Conservation (phyloP, 1,140 invertebrate species). For the Scaptodrosophila lebanonensis region DNA sequence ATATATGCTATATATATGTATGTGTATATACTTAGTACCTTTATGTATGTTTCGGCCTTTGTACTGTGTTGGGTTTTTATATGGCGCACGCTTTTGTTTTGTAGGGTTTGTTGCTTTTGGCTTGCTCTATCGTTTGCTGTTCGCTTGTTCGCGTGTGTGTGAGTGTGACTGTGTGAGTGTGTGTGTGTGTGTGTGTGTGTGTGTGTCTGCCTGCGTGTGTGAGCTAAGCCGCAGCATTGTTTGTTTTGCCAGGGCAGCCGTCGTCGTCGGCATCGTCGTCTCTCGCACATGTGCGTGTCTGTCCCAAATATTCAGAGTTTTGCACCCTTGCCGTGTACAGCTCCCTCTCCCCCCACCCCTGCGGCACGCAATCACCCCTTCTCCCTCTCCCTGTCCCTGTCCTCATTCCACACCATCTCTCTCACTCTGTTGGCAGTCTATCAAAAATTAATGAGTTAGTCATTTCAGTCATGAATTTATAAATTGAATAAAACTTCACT, state of each 20-base stretch:
- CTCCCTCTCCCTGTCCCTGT: background rate
- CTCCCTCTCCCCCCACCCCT: conserved; percentile 4
- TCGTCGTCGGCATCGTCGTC: no score
- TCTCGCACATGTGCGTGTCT: conserved; percentile 26
- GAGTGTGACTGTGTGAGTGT: conserved; percentile 1
- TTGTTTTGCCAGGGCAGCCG: conserved; percentile 40
- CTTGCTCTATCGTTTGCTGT: no score
- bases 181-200: background rate
- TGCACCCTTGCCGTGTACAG: conserved; percentile 35
- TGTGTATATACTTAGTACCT: conserved; percentile 1
- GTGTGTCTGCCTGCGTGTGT: conserved; percentile 31
- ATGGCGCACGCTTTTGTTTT: conserved; percentile 2
- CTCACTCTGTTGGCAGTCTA: conserved; percentile 24
- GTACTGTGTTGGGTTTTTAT: conserved; percentile 1
- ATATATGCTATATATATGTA: conserved; percentile 11
- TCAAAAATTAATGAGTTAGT: conserved; percentile 75
- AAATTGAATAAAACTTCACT: conserved; percentile 70
- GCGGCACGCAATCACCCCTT: background rate
- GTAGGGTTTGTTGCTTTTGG: background rate
- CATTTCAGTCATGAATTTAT: conserved; percentile 73
- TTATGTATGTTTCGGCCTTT: conserved; percentile 1
- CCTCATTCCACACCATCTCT: conserved; percentile 5
- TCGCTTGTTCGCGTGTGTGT: no score
- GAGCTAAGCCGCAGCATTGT: conserved; percentile 68
- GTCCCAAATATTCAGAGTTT: conserved; percentile 28